phyloP scores from a whole-genome alignment of 2,888 invertebrate species.

The Netelia melanura region DNA sequence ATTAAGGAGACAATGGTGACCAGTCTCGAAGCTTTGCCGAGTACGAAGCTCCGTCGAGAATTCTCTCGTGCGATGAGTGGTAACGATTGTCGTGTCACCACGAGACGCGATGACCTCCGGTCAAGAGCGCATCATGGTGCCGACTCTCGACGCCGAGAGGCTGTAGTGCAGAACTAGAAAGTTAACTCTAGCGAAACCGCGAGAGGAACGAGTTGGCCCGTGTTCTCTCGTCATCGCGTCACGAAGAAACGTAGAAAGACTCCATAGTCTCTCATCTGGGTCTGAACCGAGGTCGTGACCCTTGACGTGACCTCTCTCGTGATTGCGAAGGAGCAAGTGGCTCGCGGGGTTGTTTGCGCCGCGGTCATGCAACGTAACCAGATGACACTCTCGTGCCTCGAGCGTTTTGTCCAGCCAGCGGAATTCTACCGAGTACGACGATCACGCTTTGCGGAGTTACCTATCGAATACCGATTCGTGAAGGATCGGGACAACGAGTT shows the following conservation, averaged over 20 bases:
- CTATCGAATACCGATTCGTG: constrained; percentile 14
- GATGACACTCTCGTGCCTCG: constrained; percentile 58
- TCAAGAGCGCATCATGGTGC: constrained; percentile 74
- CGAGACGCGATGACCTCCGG: constrained; percentile 77
- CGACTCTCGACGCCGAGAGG: constrained; percentile 6
- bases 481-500: constrained; percentile 25
- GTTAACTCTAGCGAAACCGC: constrained; percentile 69
- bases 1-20: constrained; percentile 68
- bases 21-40: constrained; percentile 33
- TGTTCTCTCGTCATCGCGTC: constrained; percentile 58
- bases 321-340: constrained; percentile 65
- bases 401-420: constrained; percentile 46
- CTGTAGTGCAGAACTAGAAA: constrained; percentile 66
- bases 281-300: constrained; percentile 1
- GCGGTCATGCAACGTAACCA: constrained; percentile 60
- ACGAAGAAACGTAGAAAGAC: constrained; percentile 44
- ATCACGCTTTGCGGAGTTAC: background rate
- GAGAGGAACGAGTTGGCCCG: constrained; percentile 42
- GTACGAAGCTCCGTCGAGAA: constrained; percentile 36
- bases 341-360: constrained; percentile 25
- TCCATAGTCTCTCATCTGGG: constrained; percentile 12
- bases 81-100: constrained; percentile 80
- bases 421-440: constrained; percentile 16
- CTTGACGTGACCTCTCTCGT: constrained; percentile 61
- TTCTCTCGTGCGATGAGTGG: constrained; percentile 78